Evolutionary conservation across 2,888 invertebrate genomes (phyloP), one percentile per base, ranked within the genome.

Genomic region (Meandrusa payeni): DNA sequence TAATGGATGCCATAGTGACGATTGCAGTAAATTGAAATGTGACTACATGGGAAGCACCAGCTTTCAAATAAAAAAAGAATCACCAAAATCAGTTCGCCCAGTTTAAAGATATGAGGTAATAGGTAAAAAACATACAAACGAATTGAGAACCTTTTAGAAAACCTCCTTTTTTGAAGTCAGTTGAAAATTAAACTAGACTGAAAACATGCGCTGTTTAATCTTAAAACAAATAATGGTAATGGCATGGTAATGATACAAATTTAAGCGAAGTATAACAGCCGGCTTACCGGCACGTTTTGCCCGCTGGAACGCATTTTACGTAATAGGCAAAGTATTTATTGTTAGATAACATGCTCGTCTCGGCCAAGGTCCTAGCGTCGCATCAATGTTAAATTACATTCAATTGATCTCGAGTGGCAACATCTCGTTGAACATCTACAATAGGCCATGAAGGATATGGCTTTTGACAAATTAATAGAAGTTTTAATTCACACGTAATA

Each of bases 291-390:
- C 28, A 5, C 13, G 26, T 32, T 24, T 23, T n/a, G 24, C 5
- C 6, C 20, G 28, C 23, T 19, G 26, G 20, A n/a, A 5, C 24
- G 22, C 29, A 37, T 23, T 37, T 31, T 33, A 39, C 38, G 38
- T 33, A 44, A 44, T 32, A 23, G 23, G 7, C 17, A 23, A 37
- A 37, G 32, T 38, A 44, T 38, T 43, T 44, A 38, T 38, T 38
- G 44, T 44, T 44, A 44, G 44, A 44, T 44, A 44, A 44, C 44
- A 20, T 10, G 19, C 13, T 13, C 17, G 42, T 32, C 38, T 43
- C 38, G 43, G 46, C 50, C 56, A 59, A 59, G 55, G 54, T 51
- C 51, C 46, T 39, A 41, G 24, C 28, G 45, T 45, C 36, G 36
- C 37, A 28, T 42, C 37, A 36, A 36, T 39, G 48, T 49, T n/a